These are phyloP conservation scores for Garrulus glandarius DNA, from an alignment of 2,797 vertebrate species.

Conservation along the genomic window DNA sequence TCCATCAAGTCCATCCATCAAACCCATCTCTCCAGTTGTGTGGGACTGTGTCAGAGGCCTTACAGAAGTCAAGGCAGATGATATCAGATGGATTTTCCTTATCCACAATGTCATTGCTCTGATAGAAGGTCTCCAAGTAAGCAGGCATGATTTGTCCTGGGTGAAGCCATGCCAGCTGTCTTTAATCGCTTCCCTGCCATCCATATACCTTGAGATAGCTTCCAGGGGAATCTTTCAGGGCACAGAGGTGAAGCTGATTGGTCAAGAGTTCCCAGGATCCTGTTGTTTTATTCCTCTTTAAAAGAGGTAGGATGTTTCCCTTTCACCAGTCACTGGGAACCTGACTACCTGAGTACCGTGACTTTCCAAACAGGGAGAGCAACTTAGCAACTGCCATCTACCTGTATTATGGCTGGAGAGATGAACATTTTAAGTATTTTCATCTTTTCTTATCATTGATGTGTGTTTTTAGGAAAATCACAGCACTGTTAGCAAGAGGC, in stretches of 20 bases:
- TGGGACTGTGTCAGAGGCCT: background rate
- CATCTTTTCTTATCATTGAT: background rate
- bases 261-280: background rate
- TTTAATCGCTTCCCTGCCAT: background rate
- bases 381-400: background rate
- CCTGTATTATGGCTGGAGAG: background rate
- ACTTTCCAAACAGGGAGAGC: background rate
- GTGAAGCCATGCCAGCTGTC: background rate
- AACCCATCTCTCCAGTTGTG: background rate
- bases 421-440: background rate
- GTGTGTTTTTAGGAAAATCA: background rate
- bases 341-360: background rate
- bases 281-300: background rate
- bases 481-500: background rate
- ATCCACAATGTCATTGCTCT: background rate
- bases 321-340: background rate
- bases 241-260: background rate
- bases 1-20: background rate
- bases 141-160: background rate
- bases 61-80: background rate
- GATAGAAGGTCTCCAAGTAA: background rate
- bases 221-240: background rate
- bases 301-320: background rate
- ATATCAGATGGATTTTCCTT: background rate
- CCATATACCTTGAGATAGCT: background rate